phyloP scores from a whole-genome alignment of 2,888 invertebrate genomes.

The Leptinotarsa haldemani region DNA sequence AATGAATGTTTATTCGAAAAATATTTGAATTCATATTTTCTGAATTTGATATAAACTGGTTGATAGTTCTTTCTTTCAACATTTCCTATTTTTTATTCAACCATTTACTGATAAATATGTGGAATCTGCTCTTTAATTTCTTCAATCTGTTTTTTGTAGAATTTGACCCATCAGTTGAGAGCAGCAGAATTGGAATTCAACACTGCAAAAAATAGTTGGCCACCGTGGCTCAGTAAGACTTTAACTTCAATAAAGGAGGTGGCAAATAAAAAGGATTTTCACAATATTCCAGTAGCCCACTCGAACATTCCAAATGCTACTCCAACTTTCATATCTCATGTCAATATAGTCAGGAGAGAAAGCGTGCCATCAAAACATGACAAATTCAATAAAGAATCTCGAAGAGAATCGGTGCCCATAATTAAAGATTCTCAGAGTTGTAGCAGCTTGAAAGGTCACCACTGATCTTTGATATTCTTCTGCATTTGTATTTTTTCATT shows the following conservation, averaged over 20 bases:
- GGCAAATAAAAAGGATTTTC: constrained; percentile 71
- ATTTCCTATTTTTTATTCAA: neutral
- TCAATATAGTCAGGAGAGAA: constrained; percentile 63
- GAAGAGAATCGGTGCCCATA: constrained; percentile 62
- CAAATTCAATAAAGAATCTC: constrained; percentile 51
- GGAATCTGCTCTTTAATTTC: too few species aligned
- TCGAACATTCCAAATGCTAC: constrained; percentile 54
- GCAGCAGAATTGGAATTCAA: constrained; percentile 84
- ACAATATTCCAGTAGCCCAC: constrained; percentile 45
- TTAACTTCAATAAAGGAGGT: constrained; percentile 82
- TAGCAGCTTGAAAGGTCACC: constrained; percentile 58
- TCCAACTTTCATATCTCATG: constrained; percentile 65
- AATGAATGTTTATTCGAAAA: too few species aligned
- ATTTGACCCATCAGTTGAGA: constrained; percentile 90
- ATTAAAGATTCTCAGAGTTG: constrained; percentile 66
- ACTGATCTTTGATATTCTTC: constrained; percentile 32
- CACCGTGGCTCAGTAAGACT: constrained; percentile 96
- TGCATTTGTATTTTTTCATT: constrained; percentile 12
- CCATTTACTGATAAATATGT: too few species aligned
- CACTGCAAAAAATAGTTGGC: constrained; percentile 79
- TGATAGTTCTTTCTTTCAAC: neutral
- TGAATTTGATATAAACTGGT: too few species aligned
- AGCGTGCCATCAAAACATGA: constrained; percentile 64
- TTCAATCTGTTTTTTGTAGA: constrained; percentile 67
- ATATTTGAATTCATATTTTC: too few species aligned